Base-by-base conservation (phyloP, 2,113 vertebrate species). In the Hippoglossus stenolepis region DNA sequence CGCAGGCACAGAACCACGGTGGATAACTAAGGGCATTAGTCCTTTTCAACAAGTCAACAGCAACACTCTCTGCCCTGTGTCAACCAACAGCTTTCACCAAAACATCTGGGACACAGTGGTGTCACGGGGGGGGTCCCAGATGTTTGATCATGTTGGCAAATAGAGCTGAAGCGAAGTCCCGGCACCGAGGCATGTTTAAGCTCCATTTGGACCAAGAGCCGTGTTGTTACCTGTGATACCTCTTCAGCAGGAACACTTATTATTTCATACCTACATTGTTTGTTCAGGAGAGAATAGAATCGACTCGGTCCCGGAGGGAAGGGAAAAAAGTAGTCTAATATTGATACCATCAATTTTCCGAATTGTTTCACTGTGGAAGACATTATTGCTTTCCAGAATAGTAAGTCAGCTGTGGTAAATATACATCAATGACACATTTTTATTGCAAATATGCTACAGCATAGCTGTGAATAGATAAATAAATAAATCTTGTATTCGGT, bases 311-410 rank as follows among this genome's bases (percentile, higher is more conserved):
- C 47, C 57, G 68, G 12, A 47, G 40, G 47, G 45, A 10, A 13
- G 6, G 15, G 15, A 23, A 45, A 60, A 21, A 53, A 38, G 6
- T 5, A 4, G 20, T 70, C 43, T 54, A 69, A 67, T 83, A 80
- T 63, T 86, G 69, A 77, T 73, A 15, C 53, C 20, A 84, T 84
- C 64, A 76, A 69, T 84, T 89, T 75, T 71, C n/a, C 12, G 60
- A 53, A 56, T 57, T 43, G 65, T 56, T 73, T 40, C 63, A 58
- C 63, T 12, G 45, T 43, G 77, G 45, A 57, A 45, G 66, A 54
- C 61, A 43, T 63, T 53, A 72, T 31, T 67, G 56, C 40, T 53
- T 28, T 47, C 47, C 31, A 60, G n/a, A 45, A 63, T 59, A 54
- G 28, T 45, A 80, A 73, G 59, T 73, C 56, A 64, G 54, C 65